Conservation (phyloP, 2,888 invertebrate species). For the Pheosia gnoma region DNA sequence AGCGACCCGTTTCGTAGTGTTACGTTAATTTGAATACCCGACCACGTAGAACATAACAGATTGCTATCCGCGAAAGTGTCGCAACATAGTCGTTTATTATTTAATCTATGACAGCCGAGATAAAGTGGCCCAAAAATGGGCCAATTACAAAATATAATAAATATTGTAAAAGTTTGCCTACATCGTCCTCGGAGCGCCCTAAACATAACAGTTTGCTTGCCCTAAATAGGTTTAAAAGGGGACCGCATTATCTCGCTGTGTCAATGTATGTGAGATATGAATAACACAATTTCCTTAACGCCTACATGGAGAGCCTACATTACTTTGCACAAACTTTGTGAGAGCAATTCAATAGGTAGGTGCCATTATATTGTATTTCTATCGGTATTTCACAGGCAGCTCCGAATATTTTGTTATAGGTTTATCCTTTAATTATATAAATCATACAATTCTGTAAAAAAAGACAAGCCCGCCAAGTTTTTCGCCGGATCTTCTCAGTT, state of each 20-base stretch:
- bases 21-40: constrained; percentile 52
- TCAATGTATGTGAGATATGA: constrained; percentile 60
- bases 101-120: constrained; percentile 63
- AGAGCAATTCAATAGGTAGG: not conserved
- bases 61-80: constrained; percentile 46
- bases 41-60: constrained; percentile 47
- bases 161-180: constrained; percentile 69
- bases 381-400: too few relatives aligned
- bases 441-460: too few relatives aligned
- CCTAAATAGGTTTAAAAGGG: constrained; percentile 69
- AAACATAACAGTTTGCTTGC: constrained; percentile 73
- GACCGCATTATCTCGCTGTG: constrained; percentile 67
- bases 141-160: constrained; percentile 81
- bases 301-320: constrained; percentile 15
- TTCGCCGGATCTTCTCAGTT: too few relatives aligned
- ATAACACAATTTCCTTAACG: constrained; percentile 33
- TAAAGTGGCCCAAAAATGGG: constrained; percentile 62
- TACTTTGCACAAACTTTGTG: constrained; percentile 15
- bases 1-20: constrained; percentile 28
- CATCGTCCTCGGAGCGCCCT: constrained; percentile 62
- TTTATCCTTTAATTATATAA: too few relatives aligned
- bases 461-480: too few relatives aligned
- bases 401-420: too few relatives aligned
- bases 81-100: constrained; percentile 59
- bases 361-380: too few relatives aligned